These are phyloP conservation scores for Stegastes partitus DNA, from an alignment of 2,113 vertebrate genomes.

Conservation along the genomic window DNA sequence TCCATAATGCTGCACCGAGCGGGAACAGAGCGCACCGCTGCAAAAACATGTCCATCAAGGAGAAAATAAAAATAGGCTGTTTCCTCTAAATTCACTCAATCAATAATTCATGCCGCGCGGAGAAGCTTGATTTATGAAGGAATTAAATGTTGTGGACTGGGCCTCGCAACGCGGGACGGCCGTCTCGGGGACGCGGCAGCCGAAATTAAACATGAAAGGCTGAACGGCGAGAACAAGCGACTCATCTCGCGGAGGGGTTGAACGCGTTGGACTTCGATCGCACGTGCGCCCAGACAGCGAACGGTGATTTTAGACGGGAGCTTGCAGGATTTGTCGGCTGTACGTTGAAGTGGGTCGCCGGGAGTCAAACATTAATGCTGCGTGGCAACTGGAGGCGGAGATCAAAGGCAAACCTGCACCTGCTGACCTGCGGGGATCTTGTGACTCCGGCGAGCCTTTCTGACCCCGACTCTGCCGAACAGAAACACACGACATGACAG, in stretches of 20 bases:
- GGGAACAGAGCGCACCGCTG: constrained; percentile 38
- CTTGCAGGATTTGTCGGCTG: constrained; percentile 1
- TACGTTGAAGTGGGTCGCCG: constrained; percentile 61
- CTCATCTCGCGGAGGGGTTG: constrained; percentile 34
- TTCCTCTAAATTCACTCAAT: constrained; percentile 78
- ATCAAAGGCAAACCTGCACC: constrained; percentile 64
- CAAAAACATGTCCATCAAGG: constrained; percentile 73
- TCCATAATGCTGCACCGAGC: constrained; percentile 13
- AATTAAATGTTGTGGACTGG: constrained; percentile 78
- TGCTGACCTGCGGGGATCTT: constrained; percentile 60
- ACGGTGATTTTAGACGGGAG: too few relatives aligned
- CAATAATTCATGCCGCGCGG: constrained; percentile 77
- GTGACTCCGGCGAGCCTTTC: constrained; percentile 48
- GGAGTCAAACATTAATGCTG: constrained; percentile 55
- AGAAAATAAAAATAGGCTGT: constrained; percentile 75
- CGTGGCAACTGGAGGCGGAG: constrained; percentile 53
- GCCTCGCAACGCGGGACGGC: constrained; percentile 53
- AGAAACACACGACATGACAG: constrained; percentile 27
- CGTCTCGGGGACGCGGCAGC: constrained; percentile 61
- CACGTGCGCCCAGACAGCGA: background rate
- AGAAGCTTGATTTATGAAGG: constrained; percentile 78
- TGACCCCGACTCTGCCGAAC: constrained; percentile 8
- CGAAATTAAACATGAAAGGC: constrained; percentile 77
- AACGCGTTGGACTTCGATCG: constrained; percentile 29
- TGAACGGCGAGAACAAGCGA: constrained; percentile 61